Base-by-base conservation (phyloP, 2,888 invertebrate species). In the Rhaphigaster nebulosa region DNA sequence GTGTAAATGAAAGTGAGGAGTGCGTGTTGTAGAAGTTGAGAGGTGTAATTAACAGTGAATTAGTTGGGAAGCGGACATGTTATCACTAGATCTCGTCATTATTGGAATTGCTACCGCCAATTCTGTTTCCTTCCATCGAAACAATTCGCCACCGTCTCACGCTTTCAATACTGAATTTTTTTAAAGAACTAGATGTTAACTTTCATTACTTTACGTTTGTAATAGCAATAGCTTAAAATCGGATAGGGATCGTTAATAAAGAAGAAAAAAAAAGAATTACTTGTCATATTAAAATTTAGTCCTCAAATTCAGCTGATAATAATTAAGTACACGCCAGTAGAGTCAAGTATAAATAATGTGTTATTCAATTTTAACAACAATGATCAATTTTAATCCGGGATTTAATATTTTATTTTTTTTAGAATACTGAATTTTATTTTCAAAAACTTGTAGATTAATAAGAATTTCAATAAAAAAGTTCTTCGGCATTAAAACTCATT, bases 21-120 rank as follows among this genome's bases (percentile, higher is more conserved):
- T 84, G 84, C 84, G 84, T 84, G 84, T 12, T 13, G 84, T 15
- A 84, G 45, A 84, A 84, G 41, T 84, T 84, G 84, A 41, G 15
- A 45, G 45, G 26, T 84, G 84, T 45, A 84, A 84, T 84, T 84
- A 84, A 84, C 26, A 45, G 84, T 45, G 84, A 84, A 84, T 84
- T 84, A 84, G 84, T 84, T 84, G 84, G 84, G 38, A n/a, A 45
- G 84, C 84, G 45, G 84, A 84, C 45, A n/a, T 84, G 84, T 45
- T 84, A 84, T 84, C 70, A 1, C 5, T 1, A 34, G 23, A 70
- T 70, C 80, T 80, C 41, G 84, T 84, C 84, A 84, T 45, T 84
- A 84, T 84, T 45, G 84, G 84, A 45, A 45, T 84, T 41, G 45
- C 84, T 84, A n/a, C 45, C 26, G 41, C 84, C 41, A 45, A 45